Base-by-base conservation (phyloP, 2,113 vertebrate species). In the Theropithecus gelada region DNA sequence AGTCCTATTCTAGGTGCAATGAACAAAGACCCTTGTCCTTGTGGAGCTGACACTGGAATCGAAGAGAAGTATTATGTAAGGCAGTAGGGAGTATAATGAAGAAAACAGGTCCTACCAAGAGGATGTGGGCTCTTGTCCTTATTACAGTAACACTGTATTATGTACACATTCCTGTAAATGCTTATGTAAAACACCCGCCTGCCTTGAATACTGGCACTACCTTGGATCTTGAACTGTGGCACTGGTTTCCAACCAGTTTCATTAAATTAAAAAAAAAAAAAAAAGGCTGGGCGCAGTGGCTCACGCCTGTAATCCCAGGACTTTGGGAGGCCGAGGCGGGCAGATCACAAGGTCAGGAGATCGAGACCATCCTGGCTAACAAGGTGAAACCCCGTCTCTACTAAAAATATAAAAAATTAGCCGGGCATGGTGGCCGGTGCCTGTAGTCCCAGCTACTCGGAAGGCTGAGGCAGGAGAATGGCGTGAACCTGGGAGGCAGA, bases 371-470 rank as follows among this genome's bases (percentile, higher is more conserved):
- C 61, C 27, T 64, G 61, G 61, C 11, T 12, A 64, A 32, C 61
- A 64, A 6, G 27, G 27, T 64, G 61, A 64, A 64, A 64, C 5
- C 61, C 61, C 2, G 6, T 64, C 27, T 64, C 61, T 32, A 30
- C 12, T 64, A 64, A 64, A 64, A 64, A 12, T 30, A 64, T 6
- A 64, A 64, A 64, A 64, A 64, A 64, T 64, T 14, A 32, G 5
- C 27, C 12, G 0, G 22, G 25, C 12, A 0, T 5, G 27, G 61
- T 30, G 61, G 61, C 11, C 5, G 0, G 5, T 27, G 27, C 61
- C 27, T 64, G 27, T 64, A 64, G 30, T 32, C 61, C 61, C 27
- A 64, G 61, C 27, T 64, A 64, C 61, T 64, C 5, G 12, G 61
- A 5, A 30, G 27, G 61, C 27, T 64, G 61, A 64, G 27, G 61